Base-by-base conservation (phyloP, 2,888 invertebrate species). In the Trissonchulus latispiculum region DNA sequence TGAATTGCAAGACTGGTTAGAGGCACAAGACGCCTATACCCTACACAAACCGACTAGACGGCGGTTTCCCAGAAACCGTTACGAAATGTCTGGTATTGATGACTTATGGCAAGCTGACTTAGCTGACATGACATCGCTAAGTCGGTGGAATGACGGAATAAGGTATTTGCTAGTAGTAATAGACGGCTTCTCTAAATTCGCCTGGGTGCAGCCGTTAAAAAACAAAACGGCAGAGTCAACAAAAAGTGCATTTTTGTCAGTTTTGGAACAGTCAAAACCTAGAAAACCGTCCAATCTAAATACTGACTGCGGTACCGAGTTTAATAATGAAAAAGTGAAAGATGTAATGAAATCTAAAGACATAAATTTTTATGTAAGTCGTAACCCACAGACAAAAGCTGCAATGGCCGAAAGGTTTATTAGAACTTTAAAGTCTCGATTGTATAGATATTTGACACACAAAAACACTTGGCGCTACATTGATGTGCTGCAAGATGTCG, bases 131-230 rank as follows among this genome's bases (percentile, higher is more conserved):
- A 23, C 48, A 23, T 48, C 48, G 8, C 48, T 48, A 15, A 15
- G 8, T 48, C 48, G 48, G 8, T 48, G 48, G 48, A 48, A 48
- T 48, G 48, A 48, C 23, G 48, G 48, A 15, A 15, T 15, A 8
- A 48, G 23, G 48, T 48, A 48, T 48, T 15, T 48, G 23, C 48
- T 48, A 15, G 48, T 48, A 48, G 48, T 48, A 8, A 48, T 48
- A 8, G 48, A 48, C 23, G 48, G 48, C 23, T 48, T 48, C 48
- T 48, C 48, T 48, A 48, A 48, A 23, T 48, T 15, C 23, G 48
- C 72, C 59, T 76, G 75, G 74, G 70, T 75, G 28, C 61, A 70
- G 31, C 74, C 76, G 29, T 68, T 73, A 15, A 74, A 76, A 74
- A 64, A 75, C 62, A 73, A 72, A 74, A 75, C 2, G 2, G 37